Evolutionary conservation across 1,140 invertebrate species (phyloP), one percentile per base, ranked within the genome.

Genomic region (Cydia fagiglandana): DNA sequence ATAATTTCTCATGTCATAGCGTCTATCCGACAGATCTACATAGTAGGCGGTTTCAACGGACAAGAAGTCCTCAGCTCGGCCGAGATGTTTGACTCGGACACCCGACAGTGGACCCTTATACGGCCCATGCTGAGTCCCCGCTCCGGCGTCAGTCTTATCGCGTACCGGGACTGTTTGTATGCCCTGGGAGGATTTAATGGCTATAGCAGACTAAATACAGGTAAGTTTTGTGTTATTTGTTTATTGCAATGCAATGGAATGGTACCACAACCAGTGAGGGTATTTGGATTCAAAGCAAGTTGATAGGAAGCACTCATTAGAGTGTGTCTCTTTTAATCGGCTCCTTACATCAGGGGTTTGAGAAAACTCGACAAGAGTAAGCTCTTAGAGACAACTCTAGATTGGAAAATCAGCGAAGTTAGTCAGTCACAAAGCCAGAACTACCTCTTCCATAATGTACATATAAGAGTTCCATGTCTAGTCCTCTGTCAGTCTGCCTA

Each of bases 11-110:
- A 13, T 15, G 12, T 56, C 13, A 74, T 34, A 24, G n/a, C 50
- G 45, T 56, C 30, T 64, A 75, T 74, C 41, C 50, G 2, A 56
- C 83, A 95, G 92, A 95, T 96, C 77, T 96, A 96, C 85, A 94
- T 96, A 38, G 96, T 95, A 66, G 96, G 96, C 24, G 96, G 96
- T 38, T 97, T 96, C 88, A 96, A 96, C 84, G 96, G 96, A 1
- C 94, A 94, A 76, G 94, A 95, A 83, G 94, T 96, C 3, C 90
- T 96, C 76, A 94, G 93, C 77, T 95, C 95, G 0, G 95, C 93
- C 7, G 95, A 96, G 87, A 93, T 95, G 13, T 96, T 94, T 84
- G 94, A 96, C 81, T 91, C 94, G 0, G 86, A 90, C n/a, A 93
- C 93, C 78, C 93, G 94, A 78, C 95, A 95, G 78, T 97, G 97